Conservation (phyloP, 2,888 invertebrate species). For the Dromius quadrimaculatus region DNA sequence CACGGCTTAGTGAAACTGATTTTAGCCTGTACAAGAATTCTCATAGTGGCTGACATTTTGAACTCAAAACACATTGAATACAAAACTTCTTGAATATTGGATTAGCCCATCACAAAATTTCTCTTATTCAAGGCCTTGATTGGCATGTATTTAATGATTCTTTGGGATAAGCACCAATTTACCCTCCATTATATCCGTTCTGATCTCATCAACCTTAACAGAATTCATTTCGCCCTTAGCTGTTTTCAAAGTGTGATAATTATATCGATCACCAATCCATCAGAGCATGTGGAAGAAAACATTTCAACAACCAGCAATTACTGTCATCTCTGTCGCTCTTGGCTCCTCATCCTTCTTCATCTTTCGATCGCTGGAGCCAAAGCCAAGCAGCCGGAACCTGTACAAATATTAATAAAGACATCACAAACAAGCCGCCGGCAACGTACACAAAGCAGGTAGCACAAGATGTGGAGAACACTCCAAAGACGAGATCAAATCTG, state of each 20-base stretch:
- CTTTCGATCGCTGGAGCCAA: conserved; percentile 7
- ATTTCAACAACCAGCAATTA: conserved; percentile 47
- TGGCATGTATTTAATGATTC: too few relatives aligned
- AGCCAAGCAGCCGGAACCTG: conserved; percentile 5
- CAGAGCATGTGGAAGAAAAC: conserved; percentile 34
- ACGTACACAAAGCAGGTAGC: conserved; percentile 24
- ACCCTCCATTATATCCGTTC: too few relatives aligned
- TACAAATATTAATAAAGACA: conserved; percentile 51
- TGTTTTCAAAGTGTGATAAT: conserved; percentile 42
- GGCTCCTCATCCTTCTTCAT: neutral
- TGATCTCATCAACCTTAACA: neutral
- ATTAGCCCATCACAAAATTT: too few relatives aligned
- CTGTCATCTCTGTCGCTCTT: conserved; percentile 36
- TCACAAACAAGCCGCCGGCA: conserved; percentile 46
- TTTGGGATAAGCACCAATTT: too few relatives aligned
- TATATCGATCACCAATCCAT: conserved; percentile 38
- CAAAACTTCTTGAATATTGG: too few relatives aligned
- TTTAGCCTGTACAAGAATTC: too few relatives aligned
- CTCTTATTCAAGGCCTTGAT: too few relatives aligned
- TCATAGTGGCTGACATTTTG: too few relatives aligned
- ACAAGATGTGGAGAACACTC: neutral
- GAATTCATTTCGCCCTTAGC: neutral
- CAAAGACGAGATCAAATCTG: conserved; percentile 4
- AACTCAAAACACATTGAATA: too few relatives aligned
- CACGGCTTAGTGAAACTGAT: too few relatives aligned